Conservation (phyloP, 2,113 vertebrate species). For the Maccullochella peelii region DNA sequence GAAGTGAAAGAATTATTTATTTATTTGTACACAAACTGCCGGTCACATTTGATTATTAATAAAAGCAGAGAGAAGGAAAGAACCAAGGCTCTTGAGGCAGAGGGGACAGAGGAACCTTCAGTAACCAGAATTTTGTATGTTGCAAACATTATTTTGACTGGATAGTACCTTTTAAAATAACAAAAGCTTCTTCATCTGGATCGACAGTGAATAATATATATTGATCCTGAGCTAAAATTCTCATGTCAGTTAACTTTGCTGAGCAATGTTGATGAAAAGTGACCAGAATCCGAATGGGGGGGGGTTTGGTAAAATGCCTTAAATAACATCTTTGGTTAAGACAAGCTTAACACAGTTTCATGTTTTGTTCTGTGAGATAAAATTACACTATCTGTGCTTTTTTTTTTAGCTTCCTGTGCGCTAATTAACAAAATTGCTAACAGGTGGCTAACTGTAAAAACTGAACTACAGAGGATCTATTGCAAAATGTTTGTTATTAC, state of each 20-base stretch:
- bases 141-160: constrained; percentile 42
- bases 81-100: background rate
- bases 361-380: constrained; percentile 70
- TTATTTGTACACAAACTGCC: constrained; percentile 5
- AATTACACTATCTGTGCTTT: constrained; percentile 17
- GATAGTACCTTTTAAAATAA: constrained; percentile 49
- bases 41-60: constrained; percentile 21
- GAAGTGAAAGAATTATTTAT: constrained; percentile 10
- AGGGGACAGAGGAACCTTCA: background rate
- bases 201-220: constrained; percentile 24
- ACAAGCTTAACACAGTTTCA: constrained; percentile 42
- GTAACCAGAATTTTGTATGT: background rate
- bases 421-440: background rate
- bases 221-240: constrained; percentile 7
- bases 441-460: background rate
- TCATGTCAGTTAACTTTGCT: constrained; percentile 41
- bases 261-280: constrained; percentile 30
- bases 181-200: constrained; percentile 16
- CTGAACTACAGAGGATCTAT: background rate
- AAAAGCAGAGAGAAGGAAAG: constrained; percentile 11
- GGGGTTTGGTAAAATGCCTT: constrained; percentile 51
- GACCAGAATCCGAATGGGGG: constrained; percentile 41
- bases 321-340: constrained; percentile 59
- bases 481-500: too few relatives aligned
- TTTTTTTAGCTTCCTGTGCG: background rate